Base-by-base conservation (phyloP, 2,888 invertebrate species). In the Orchesellides sinensis region DNA sequence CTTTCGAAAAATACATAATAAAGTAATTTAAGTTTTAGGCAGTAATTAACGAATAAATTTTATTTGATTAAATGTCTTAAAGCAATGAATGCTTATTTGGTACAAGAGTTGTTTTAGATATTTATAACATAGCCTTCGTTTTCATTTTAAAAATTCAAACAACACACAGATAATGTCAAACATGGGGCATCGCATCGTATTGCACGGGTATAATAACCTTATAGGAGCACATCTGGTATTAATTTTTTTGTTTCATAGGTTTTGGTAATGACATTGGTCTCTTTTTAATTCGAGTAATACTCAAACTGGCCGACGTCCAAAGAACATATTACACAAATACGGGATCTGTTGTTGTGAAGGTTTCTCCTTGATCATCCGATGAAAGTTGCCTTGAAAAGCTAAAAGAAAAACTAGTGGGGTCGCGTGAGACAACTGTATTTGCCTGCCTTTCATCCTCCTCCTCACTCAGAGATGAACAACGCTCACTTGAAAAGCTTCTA, bases 1-100 rank as follows among this genome's bases (percentile, higher is more conserved):
- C 25, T 87, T 35, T 47, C 73, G 12, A 52, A 63, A 10, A 81
- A 83, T 47, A 59, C 74, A 17, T 45, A n/a, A n/a, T n/a, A n/a
- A n/a, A n/a, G n/a, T 17, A 49, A 8, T 3, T 49, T 49, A 3
- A 49, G 21, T 49, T n/a, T n/a, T n/a, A n/a, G n/a, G n/a, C n/a
- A n/a, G n/a, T n/a, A n/a, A 35, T 8, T 8, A 35, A 6, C 35
- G n/a, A 56, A 56, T 56, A 56, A 25, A 56, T 25, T 35, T 49
- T 49, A 49, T 49, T 6, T 5, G n/a, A 40, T 2, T 40, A 40
- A 8, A 40, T 14, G 10, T 14, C 10, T 40, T 10, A 14, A 5
- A 5, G 40, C 40, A 8, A 40, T 40, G 10, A 40, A 2, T 40
- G 40, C 2, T 40, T n/a, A n/a, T n/a, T n/a, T n/a, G n/a, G n/a